Percentiles rank a stretch among this genome's conserved stretches.
Conservation (phyloP, 2,888 invertebrate genomes). For the Caenorhabditis sp. region DNA sequence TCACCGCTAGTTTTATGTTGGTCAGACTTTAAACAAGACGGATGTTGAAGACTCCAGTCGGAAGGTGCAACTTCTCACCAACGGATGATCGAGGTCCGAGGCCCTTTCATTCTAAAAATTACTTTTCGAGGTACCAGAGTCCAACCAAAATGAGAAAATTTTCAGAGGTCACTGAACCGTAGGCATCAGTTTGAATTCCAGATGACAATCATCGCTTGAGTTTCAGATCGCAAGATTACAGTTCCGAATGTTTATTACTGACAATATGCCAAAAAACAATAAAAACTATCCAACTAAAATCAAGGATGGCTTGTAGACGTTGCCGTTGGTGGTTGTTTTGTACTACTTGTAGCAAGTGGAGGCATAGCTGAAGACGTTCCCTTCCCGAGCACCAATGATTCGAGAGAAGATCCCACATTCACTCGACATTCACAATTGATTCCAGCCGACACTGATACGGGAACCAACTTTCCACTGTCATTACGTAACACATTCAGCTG, state of each 20-base stretch:
- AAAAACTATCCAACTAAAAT: constrained; percentile 14
- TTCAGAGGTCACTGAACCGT: too few relatives aligned
- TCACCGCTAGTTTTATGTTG: too few relatives aligned
- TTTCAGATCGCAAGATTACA: too few relatives aligned
- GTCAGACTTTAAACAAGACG: too few relatives aligned
- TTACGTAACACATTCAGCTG: constrained; percentile 64
- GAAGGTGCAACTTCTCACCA: too few relatives aligned
- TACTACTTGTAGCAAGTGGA: constrained; percentile 38
- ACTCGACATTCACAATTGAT: constrained; percentile 64
- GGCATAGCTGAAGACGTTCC: constrained; percentile 49
- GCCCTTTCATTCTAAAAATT: too few relatives aligned
- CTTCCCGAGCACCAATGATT: constrained; percentile 58
- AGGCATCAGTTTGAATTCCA: too few relatives aligned
- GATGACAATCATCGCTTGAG: too few relatives aligned
- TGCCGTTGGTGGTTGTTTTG: constrained; percentile 25
- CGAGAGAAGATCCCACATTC: constrained; percentile 40
- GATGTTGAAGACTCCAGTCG: too few relatives aligned
- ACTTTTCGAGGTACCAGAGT: too few relatives aligned
- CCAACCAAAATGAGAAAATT: too few relatives aligned
- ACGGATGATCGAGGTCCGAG: too few relatives aligned
- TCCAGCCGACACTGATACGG: constrained; percentile 61
- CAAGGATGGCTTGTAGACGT: constrained; percentile 44
- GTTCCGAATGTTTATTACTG: constrained; percentile 19
- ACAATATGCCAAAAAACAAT: constrained; percentile 1
- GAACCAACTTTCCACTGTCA: constrained; percentile 60